phyloP scores from a whole-genome alignment of 2,113 vertebrate genomes.

The Mustelus asterias region DNA sequence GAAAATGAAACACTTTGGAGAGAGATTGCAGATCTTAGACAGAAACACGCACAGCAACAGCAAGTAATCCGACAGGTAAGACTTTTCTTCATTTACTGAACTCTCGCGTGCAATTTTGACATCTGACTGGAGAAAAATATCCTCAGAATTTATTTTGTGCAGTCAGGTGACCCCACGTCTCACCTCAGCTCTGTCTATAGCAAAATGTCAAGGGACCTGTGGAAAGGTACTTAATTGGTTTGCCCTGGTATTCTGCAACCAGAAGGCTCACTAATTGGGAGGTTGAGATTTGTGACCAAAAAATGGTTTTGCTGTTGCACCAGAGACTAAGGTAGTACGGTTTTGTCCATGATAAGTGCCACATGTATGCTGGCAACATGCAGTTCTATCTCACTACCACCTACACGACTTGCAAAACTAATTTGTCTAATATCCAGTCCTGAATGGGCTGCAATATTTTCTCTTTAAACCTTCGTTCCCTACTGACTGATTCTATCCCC shows the following conservation, averaged over 20 bases:
- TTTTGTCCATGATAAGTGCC: background rate
- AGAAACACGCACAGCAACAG: constrained; percentile 86
- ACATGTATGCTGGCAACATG: background rate
- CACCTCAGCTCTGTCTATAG: background rate
- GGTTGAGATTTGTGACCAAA: background rate
- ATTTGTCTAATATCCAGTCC: background rate
- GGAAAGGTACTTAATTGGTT: background rate
- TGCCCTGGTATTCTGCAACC: background rate
- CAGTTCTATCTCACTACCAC: background rate
- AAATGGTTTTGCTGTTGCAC: background rate
- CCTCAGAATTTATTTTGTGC: background rate
- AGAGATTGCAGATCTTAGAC: constrained; percentile 82
- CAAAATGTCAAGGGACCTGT: background rate
- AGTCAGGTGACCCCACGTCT: background rate
- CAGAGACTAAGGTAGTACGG: background rate
- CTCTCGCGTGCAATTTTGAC: background rate
- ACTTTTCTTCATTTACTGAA: background rate
- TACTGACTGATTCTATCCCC: background rate
- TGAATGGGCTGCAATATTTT: background rate
- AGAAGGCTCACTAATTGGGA: background rate
- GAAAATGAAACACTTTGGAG: constrained; percentile 94
- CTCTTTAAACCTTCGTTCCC: background rate
- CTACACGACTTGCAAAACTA: no score
- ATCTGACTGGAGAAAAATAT: background rate
- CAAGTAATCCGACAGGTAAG: constrained; percentile 89